Conservation (phyloP, 2,888 invertebrate species). For the Amorpha juglandis region DNA sequence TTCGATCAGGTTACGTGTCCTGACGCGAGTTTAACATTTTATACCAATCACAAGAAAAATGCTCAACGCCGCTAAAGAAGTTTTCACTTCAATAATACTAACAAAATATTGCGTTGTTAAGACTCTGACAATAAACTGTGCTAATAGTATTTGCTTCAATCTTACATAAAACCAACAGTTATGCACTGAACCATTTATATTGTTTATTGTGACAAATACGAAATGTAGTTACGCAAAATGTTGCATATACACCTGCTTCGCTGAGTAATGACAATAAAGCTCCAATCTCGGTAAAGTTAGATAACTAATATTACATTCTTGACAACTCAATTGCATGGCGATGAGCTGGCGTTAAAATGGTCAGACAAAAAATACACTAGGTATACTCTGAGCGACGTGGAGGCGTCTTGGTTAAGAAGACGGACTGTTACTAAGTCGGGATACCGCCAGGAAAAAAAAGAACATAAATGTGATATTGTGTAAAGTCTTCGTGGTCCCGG, state of each 20-base stretch:
- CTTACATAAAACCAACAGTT: slow-evolving; percentile 7
- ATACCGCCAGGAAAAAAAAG: no score
- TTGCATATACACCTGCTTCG: not conserved
- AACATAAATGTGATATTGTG: no score
- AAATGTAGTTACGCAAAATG: slow-evolving; percentile 6
- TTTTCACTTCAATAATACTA: no score
- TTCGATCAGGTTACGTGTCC: no score
- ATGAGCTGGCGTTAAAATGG: not conserved
- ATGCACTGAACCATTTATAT: not conserved
- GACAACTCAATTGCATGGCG: not conserved
- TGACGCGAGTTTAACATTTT: no score
- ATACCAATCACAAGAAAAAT: no score
- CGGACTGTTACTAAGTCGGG: no score
- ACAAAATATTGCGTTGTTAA: not conserved
- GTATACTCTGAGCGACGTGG: no score
- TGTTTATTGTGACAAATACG: slow-evolving; percentile 13
- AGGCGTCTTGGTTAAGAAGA: no score
- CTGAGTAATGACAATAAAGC: not conserved
- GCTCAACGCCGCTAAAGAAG: no score
- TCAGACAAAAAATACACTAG: no score
- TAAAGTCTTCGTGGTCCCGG: no score
- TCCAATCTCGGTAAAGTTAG: not conserved
- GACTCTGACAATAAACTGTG: not conserved
- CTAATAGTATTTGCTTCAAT: not conserved
- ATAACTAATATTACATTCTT: slow-evolving; percentile 8